These are phyloP conservation scores for Gymnogyps californianus DNA, from an alignment of 2,113 vertebrate species.

Conservation along the genomic window DNA sequence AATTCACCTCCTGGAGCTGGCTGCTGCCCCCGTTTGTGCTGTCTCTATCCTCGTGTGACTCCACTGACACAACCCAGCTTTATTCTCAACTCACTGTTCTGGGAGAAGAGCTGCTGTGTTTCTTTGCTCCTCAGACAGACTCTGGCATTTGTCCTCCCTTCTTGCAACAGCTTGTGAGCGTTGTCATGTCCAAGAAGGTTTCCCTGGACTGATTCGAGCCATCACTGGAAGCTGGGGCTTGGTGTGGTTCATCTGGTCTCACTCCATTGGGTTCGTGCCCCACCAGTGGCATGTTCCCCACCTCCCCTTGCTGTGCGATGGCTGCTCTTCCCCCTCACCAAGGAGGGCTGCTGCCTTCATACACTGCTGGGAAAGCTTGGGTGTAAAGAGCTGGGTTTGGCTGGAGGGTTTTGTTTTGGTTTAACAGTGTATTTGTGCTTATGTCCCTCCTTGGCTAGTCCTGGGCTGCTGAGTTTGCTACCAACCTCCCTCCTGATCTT, in stretches of 20 bases:
- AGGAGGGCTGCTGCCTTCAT: not conserved
- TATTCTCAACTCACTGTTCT: rapidly evolving
- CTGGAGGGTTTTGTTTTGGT: not conserved
- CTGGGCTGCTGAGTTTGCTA: not conserved
- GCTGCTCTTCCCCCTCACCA: not conserved
- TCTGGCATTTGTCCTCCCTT: not conserved
- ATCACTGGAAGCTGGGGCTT: not conserved
- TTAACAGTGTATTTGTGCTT: not conserved
- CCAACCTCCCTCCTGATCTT: not conserved
- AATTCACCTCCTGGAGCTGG: not conserved
- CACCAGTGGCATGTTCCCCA: not conserved
- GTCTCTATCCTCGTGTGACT: not conserved
- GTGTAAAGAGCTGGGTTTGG: not conserved
- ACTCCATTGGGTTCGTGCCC: not conserved
- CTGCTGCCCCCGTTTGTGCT: not conserved
- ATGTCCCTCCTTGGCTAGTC: not conserved
- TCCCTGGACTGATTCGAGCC: not conserved
- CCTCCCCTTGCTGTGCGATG: not conserved
- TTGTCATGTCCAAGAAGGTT: not conserved
- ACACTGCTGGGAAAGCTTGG: rapidly evolving
- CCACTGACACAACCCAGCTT: not conserved
- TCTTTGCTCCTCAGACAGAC: not conserved
- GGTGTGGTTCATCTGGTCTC: not conserved
- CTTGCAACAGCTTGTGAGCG: not conserved
- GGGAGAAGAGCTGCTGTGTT: not conserved